These are phyloP conservation scores for Hirtodrosophila alboralis DNA, from an alignment of 2,888 invertebrate genomes.

Conservation along the genomic window DNA sequence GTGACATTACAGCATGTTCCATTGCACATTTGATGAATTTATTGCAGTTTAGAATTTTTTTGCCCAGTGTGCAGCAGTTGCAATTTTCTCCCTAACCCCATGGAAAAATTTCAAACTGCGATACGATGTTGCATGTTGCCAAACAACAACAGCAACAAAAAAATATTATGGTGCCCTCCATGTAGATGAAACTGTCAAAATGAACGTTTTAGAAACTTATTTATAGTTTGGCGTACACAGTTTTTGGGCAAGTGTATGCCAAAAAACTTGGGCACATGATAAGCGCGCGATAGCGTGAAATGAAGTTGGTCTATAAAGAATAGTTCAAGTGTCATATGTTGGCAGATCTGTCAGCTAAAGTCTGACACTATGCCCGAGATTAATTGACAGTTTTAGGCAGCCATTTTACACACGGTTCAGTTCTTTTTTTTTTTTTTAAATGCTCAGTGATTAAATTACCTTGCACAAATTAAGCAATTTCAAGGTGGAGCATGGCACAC, in stretches of 20 bases:
- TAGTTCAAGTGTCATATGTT: slow-evolving; percentile 14
- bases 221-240: slow-evolving; percentile 67
- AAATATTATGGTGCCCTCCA: slow-evolving; percentile 7
- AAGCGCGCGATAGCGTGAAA: slow-evolving; percentile 64
- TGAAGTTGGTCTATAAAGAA: slow-evolving; percentile 42
- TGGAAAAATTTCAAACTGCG: slow-evolving; percentile 34
- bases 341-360: slow-evolving; percentile 20
- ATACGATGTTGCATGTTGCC: too few species aligned
- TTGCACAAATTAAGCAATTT: slow-evolving; percentile 70
- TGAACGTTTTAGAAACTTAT: slow-evolving; percentile 75
- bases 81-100: slow-evolving; percentile 53
- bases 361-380: slow-evolving; percentile 17
- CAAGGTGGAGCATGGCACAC: slow-evolving; percentile 58
- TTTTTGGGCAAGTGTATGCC: slow-evolving; percentile 42
- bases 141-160: slow-evolving; percentile 17
- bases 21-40: slow-evolving; percentile 84
- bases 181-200: slow-evolving; percentile 75
- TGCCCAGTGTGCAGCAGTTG: slow-evolving; percentile 74
- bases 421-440: slow-evolving; percentile 16
- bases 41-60: slow-evolving; percentile 83
- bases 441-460: slow-evolving; percentile 60
- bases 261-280: slow-evolving; percentile 54
- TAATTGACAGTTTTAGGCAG: slow-evolving; percentile 23
- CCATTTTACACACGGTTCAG: slow-evolving; percentile 5
- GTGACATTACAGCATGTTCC: slow-evolving; percentile 82